These are phyloP conservation scores for Euphonia xanthogaster DNA, from an alignment of 2,797 vertebrate genomes.

Conservation along the genomic window DNA sequence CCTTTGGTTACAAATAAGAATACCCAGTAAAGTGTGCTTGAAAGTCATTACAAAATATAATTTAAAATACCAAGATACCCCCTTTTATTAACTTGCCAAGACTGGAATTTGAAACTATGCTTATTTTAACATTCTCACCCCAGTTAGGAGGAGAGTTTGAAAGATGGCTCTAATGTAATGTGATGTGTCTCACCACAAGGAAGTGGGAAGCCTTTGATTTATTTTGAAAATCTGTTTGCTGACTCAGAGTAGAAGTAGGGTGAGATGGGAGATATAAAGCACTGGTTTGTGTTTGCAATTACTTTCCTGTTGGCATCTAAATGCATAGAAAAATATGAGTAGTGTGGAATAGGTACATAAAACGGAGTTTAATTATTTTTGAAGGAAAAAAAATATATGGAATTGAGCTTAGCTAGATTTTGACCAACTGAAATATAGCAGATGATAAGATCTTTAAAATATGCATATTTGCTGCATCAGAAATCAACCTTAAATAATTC, in stretches of 20 bases:
- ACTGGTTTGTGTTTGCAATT: neutral
- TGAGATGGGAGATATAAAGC: neutral
- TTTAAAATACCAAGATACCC: neutral
- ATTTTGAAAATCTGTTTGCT: slow-evolving; percentile 30
- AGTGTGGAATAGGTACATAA: neutral
- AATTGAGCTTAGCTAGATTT: neutral
- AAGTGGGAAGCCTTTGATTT: slow-evolving; percentile 20
- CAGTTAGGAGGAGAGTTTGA: neutral
- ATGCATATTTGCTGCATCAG: neutral
- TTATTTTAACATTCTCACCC: neutral
- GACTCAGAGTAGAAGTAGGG: neutral
- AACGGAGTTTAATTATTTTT: neutral
- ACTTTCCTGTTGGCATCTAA: neutral
- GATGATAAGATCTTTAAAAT: neutral
- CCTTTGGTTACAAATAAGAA: neutral
- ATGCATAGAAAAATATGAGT: neutral
- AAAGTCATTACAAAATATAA: neutral
- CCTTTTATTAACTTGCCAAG: neutral
- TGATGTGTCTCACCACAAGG: neutral
- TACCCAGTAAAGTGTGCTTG: neutral
- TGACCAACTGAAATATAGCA: neutral
- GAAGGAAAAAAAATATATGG: neutral
- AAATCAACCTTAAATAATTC: neutral
- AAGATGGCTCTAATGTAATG: neutral
- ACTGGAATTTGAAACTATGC: neutral